Base-by-base conservation (phyloP, 2,797 vertebrate species). In the Rhyacichthys aspro region DNA sequence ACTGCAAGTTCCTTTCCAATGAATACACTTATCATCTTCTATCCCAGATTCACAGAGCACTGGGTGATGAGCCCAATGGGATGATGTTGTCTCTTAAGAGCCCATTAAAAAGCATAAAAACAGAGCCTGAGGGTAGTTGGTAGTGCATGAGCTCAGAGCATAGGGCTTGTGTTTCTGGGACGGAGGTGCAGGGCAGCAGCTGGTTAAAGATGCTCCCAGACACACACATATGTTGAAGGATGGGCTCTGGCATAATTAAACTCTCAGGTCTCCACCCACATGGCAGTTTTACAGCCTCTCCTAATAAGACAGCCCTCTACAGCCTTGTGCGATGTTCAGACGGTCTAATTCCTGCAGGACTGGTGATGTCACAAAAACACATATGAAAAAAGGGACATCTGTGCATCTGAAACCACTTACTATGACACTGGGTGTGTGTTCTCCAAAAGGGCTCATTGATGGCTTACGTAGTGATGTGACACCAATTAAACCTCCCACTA, bases 31-130 rank as follows among this genome's bases (percentile, higher is more conserved):
- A 58, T 66, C 39, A 36, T 58, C 70, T 50, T 49, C 61, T 14
- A 18, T 42, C 49, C 38, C 67, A 65, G 44, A 62, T 68, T 59
- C 78, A 55, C 61, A 43, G 9, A 32, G 59, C 55, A 42, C 67
- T 70, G 12, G 11, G 38, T 63, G 65, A 42, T 67, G 78, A 69
- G 59, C 72, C 75, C 76, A 52, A 17, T 36, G 75, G 84, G 82
- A 82, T 71, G 61, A 74, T 10, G n/a, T 7, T 0, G 44, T 76
- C 74, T 82, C 78, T 76, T 7, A 68, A 79, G 81, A 79, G 76
- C 71, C 74, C 57, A 85, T 82, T 84, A 87, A 72, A 72, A 77
- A 61, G 48, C 65, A 78, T 50, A 32, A 78, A 75, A 83, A 80
- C 59, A 84, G 17, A 52, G 78, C 78, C 68, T 12, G 0, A 14